phyloP scores from a whole-genome alignment of 2,797 vertebrate genomes.

The Triplophysa yarkandensis region DNA sequence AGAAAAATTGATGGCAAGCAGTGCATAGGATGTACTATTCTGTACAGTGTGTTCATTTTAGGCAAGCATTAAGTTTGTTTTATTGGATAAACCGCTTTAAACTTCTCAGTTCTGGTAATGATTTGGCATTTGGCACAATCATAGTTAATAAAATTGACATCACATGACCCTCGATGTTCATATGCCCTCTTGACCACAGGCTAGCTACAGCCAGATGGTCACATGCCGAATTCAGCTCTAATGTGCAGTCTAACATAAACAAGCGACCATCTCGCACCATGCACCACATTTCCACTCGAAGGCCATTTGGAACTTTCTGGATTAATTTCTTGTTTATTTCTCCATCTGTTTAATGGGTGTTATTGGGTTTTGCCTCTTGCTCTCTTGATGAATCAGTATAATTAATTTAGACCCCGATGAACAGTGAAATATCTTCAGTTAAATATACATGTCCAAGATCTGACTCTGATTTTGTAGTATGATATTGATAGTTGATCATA shows the following conservation, averaged over 20 bases:
- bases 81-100: not conserved
- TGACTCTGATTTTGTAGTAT: not conserved
- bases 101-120: not conserved
- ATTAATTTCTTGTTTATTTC: slow-evolving; percentile 1
- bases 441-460: not conserved
- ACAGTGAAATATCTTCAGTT: not conserved
- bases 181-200: slow-evolving; percentile 31
- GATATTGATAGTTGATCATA: not conserved
- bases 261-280: not conserved
- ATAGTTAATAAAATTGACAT: slow-evolving; percentile 49
- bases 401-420: not conserved
- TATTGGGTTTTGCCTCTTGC: not conserved
- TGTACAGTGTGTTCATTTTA: too few species aligned
- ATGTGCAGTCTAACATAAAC: slow-evolving; percentile 16
- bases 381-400: not conserved
- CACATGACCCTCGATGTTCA: slow-evolving; percentile 35
- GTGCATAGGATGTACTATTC: too few species aligned
- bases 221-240: not conserved
- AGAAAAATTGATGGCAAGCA: too few species aligned
- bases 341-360: not conserved
- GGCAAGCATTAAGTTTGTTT: not conserved
- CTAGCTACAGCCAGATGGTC: slow-evolving; percentile 29
- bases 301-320: not conserved
- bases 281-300: slow-evolving; percentile 8
- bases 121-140: slow-evolving; percentile 46